Evolutionary conservation across 2,113 vertebrate genomes (phyloP).

Genomic region (Podilymbus podiceps): DNA sequence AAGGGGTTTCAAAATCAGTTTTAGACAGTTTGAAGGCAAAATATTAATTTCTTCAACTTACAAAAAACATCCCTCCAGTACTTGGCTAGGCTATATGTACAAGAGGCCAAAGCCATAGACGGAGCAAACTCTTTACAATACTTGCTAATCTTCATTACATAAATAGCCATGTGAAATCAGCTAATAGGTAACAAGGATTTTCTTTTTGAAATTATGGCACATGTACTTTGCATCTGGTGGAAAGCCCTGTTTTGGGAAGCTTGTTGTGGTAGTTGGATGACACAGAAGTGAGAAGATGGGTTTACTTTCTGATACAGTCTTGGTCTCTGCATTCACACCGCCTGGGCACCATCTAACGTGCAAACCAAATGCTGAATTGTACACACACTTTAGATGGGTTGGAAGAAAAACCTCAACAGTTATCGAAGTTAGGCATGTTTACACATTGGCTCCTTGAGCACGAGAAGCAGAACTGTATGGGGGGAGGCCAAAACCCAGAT

Average conservation of each 20-base stretch:
- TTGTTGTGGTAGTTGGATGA: not conserved
- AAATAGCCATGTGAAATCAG: not conserved
- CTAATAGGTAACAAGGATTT: not conserved
- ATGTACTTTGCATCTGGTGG: not conserved
- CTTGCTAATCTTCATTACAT: not conserved
- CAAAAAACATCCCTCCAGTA: not conserved
- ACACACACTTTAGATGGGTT: not conserved
- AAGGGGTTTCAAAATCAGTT: not conserved
- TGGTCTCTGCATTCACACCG: not conserved
- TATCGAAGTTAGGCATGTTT: not conserved
- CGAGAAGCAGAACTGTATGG: accelerated
- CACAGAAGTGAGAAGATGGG: not conserved
- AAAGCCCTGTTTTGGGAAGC: not conserved
- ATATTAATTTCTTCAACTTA: not conserved
- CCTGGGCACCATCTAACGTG: not conserved
- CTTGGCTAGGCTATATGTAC: not conserved
- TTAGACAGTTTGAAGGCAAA: not conserved
- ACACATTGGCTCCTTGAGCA: accelerated
- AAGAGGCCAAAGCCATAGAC: not conserved
- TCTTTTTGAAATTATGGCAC: not conserved
- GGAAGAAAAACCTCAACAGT: not conserved
- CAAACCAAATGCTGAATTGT: not conserved
- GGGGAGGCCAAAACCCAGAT: not conserved
- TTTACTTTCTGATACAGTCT: not conserved
- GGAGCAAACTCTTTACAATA: not conserved